Conservation (phyloP, 2,797 vertebrate genomes). For the Chelon auratus region DNA sequence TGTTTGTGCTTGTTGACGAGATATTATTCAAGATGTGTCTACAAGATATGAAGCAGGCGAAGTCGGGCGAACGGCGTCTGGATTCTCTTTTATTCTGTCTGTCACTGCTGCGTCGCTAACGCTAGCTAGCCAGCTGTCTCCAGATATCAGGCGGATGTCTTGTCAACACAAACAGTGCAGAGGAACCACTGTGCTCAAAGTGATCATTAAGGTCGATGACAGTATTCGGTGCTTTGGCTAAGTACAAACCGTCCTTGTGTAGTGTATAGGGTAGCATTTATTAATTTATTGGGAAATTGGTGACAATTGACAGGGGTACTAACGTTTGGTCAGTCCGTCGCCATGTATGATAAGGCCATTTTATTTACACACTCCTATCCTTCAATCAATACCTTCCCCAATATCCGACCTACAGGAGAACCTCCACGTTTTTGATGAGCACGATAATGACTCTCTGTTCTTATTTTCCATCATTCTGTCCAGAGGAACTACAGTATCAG, state of each 20-base stretch:
- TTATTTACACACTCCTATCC: too few relatives aligned
- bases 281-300: not conserved
- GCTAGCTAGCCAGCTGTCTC: constrained; percentile 4
- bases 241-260: not conserved
- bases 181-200: not conserved
- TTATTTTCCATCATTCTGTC: constrained; percentile 26
- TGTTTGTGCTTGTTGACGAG: not conserved
- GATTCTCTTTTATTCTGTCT: not conserved
- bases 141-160: not conserved
- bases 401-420: not conserved
- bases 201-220: not conserved
- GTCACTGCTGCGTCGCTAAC: not conserved
- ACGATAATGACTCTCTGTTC: not conserved
- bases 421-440: not conserved
- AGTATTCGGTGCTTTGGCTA: not conserved
- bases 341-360: too few relatives aligned
- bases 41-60: not conserved
- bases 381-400: too few relatives aligned
- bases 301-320: not conserved
- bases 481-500: constrained; percentile 28
- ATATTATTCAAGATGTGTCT: not conserved
- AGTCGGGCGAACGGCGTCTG: not conserved
- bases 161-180: constrained; percentile 5
- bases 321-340: not conserved
- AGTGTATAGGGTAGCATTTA: not conserved